Evolutionary conservation across 2,888 invertebrate genomes (phyloP).

Genomic region (Drosophila ezoana): DNA sequence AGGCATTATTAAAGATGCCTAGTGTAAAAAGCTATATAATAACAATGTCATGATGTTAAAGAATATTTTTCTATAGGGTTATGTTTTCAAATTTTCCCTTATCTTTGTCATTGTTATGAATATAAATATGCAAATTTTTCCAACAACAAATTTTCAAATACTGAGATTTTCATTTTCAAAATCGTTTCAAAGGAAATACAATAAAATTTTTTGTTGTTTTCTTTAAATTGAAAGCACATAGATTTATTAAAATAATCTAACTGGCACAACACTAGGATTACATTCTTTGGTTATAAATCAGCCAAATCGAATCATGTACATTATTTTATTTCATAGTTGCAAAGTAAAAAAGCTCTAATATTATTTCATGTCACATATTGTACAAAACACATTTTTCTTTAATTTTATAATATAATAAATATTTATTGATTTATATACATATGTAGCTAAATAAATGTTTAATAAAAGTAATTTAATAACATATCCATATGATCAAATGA

Average conservation of each 20-base stretch:
- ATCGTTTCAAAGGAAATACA: no score
- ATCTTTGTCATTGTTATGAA: slow-evolving; percentile 5
- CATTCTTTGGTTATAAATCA: slow-evolving; percentile 15
- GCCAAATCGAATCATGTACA: slow-evolving; percentile 61
- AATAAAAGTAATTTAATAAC: slow-evolving; percentile 47
- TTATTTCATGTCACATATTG: slow-evolving; percentile 31
- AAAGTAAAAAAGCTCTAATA: slow-evolving; percentile 28
- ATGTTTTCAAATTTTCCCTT: not conserved
- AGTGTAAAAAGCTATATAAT: slow-evolving; percentile 40
- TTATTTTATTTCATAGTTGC: slow-evolving; percentile 49
- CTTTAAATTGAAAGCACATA: slow-evolving; percentile 12
- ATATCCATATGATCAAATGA: slow-evolving; percentile 24
- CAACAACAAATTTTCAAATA: not conserved
- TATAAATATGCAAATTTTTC: not conserved
- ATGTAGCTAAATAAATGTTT: slow-evolving; percentile 63
- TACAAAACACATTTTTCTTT: slow-evolving; percentile 42
- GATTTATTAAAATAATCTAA: slow-evolving; percentile 4
- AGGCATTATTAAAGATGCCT: slow-evolving; percentile 17
- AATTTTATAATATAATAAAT: slow-evolving; percentile 33
- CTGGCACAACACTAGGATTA: no score
- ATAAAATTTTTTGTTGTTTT: not conserved
- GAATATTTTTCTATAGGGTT: slow-evolving; percentile 2
- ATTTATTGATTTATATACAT: slow-evolving; percentile 46
- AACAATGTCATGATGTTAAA: slow-evolving; percentile 3
- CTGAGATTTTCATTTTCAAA: no score